A percentile compares a stretch with the other conserved stretches of the same genome.
Evolutionary conservation across 2,113 vertebrate genomes (phyloP).

Genomic region (Engraulis encrasicolus): DNA sequence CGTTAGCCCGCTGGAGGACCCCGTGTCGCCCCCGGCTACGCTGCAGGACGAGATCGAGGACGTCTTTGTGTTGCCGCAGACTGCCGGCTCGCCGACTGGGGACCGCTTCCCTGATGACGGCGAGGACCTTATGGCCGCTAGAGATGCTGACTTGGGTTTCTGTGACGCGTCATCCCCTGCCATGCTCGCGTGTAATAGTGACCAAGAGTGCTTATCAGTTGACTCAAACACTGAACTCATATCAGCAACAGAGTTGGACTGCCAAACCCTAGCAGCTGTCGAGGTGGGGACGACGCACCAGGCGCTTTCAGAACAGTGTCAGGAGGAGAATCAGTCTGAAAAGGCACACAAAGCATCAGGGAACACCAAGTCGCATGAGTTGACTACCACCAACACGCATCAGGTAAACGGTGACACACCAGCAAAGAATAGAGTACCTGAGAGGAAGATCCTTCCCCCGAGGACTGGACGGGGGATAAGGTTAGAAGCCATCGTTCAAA

Average conservation of each 20-base stretch:
- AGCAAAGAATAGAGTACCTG: conserved; percentile 52
- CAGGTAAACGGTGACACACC: conserved; percentile 57
- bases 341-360: conserved; percentile 41
- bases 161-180: background rate
- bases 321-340: conserved; percentile 42
- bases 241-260: conserved; percentile 40
- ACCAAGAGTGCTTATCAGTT: background rate
- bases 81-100: conserved; percentile 64
- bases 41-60: conserved; percentile 64
- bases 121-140: background rate
- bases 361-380: conserved; percentile 25
- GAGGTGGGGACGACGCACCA: conserved; percentile 22
- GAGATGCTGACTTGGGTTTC: background rate
- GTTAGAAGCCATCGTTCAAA: conserved; percentile 75
- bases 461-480: conserved; percentile 68
- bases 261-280: conserved; percentile 34
- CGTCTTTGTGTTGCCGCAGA: conserved; percentile 67
- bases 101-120: conserved; percentile 45
- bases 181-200: background rate
- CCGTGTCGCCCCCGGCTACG: conserved; percentile 65
- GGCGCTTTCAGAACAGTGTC: conserved; percentile 37
- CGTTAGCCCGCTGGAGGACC: conserved; percentile 69
- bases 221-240: conserved; percentile 12
- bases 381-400: conserved; percentile 27
- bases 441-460: conserved; percentile 66